Evolutionary conservation across 1,140 invertebrate genomes (phyloP), one percentile per base, ranked within the genome.

Genomic region (Psix sp.): DNA sequence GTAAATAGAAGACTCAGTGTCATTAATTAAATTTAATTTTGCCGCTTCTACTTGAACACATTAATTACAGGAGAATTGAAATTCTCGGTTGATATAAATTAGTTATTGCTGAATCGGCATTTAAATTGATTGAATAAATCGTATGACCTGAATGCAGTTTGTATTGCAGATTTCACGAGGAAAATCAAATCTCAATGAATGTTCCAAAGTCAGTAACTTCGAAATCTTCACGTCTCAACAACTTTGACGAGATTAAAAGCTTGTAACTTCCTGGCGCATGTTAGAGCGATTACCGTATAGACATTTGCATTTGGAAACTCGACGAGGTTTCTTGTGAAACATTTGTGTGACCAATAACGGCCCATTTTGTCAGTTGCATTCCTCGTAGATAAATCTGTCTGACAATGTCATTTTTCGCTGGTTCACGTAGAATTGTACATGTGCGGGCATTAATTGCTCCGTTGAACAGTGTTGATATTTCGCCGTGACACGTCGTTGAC

Each of bases 381-480:
- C 46, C 29, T 35, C 13, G 39, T 11, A 33, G 49, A 52, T 46
- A 65, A 65, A 52, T 52, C 40, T 52, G 48, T 26, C 46, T 14
- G 29, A 16, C 33, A 65, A 46, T 65, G 48, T 65, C 39, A 46
- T 52, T 63, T 63, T 49, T 49, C 45, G 33, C 10, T n/a, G 20
- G 2, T 26, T 24, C 48, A n/a, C 3, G 52, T 45, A 13, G 43
- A 42, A 5, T 40, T 35, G 33, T 39, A 42, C 24, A 29, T 29
- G 2, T 2, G 38, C 29, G 5, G 29, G 48, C 60, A 65, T 65
- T 65, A 65, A 65, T 54, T 65, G 40, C 29, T 29, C 40, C 38
- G 54, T 68, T 68, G 60, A 68, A 46, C 54, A 59, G 20, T 59
- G 46, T 59, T 59, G 59, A 68, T 43, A 20, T 46, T 59, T 39